Evolutionary conservation across 2,888 invertebrate species (phyloP).

Genomic region (Hyposoter didymator): DNA sequence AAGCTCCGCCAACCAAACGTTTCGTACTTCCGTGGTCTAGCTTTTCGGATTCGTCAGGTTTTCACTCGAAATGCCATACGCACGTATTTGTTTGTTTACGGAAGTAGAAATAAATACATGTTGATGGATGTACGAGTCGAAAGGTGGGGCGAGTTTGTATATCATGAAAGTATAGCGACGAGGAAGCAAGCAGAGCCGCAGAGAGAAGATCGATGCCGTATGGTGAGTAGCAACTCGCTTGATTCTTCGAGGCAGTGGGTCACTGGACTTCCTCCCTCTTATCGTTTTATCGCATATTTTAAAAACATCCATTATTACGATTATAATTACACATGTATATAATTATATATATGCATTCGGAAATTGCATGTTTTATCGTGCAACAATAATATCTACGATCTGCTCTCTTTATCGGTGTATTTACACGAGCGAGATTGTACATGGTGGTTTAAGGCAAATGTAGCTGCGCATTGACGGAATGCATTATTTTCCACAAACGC

Average conservation of each 20-base stretch:
- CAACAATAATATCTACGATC: not conserved
- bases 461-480: not conserved
- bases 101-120: not conserved
- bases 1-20: not conserved
- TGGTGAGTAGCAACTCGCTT: constrained; percentile 52
- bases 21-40: not conserved
- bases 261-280: constrained; percentile 63
- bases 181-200: constrained; percentile 15
- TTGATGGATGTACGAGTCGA: not conserved
- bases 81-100: not conserved
- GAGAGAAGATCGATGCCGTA: constrained; percentile 64
- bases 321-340: constrained; percentile 1
- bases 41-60: not conserved
- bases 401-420: constrained; percentile 9
- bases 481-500: not conserved
- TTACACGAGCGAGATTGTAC: constrained; percentile 2
- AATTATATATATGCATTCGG: not conserved
- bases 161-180: constrained; percentile 58
- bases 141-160: constrained; percentile 30
- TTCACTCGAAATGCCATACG: not conserved
- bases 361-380: constrained; percentile 11
- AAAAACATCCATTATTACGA: not conserved
- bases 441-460: not conserved
- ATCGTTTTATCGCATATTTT: constrained; percentile 28
- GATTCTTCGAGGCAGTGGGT: constrained; percentile 64